Evolutionary conservation across 2,888 invertebrate species (phyloP), one percentile per base, ranked within the genome.

Genomic region (Rhingia campestris): DNA sequence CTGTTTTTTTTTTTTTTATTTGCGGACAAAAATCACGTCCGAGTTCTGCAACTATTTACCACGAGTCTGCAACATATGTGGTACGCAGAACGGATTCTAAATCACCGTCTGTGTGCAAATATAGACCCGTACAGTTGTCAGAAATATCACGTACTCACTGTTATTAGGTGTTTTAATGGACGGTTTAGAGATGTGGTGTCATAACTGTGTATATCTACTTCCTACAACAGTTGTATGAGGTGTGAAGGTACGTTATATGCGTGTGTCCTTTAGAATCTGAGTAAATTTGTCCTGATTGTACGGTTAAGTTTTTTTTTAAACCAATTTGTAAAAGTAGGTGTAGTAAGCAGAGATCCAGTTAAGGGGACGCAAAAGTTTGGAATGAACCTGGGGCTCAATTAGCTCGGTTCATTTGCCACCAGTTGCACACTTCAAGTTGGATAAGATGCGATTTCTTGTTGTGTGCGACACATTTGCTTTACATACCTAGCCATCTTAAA

Each of bases 81-180:
- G 9, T 14, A n/a, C 22, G 22, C 22, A 22, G 22, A 22, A 22
- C 22, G 22, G 22, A 22, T 22, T 22, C 22, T 22, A 6, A 45
- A 0, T 2, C 43, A 45, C 43, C 12, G 43, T 2, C 3, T 12
- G 43, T 6, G 6, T 14, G 12, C 43, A 45, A 12, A 45, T n/a
- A 12, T 45, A 45, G 5, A 45, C 43, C 12, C n/a, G n/a, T n/a
- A 45, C 12, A 45, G 12, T 12, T 45, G 12, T 12, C 6, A 5
- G 12, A 45, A 45, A 45, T 12, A 45, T 45, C 43, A 45, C 43
- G 43, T 45, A 45, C 12, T 45, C 12, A 14, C n/a, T 45, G 43
- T 45, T 45, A 45, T 45, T 12, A 45, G 43, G 43, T 45, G 43
- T 45, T 45, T 45, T 45, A 45, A 45, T 45, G 43, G 43, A 45